These are phyloP conservation scores for Entomobrya proxima DNA, from an alignment of 2,888 invertebrate genomes.

Conservation along the genomic window DNA sequence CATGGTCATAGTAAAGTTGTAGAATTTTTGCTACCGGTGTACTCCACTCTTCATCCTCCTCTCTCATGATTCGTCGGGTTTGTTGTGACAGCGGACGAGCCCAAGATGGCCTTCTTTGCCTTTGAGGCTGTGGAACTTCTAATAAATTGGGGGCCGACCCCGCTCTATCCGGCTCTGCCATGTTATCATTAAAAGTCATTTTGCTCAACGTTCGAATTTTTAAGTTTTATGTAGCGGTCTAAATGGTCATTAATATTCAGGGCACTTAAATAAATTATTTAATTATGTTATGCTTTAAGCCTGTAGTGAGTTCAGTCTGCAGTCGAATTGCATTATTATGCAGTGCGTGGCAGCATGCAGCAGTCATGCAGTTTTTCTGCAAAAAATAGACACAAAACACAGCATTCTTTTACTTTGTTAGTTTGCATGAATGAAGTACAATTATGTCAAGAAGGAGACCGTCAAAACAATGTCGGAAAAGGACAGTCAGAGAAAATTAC, in stretches of 20 bases:
- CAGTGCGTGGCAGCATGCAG: conserved; percentile 37
- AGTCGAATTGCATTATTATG: conserved; percentile 25
- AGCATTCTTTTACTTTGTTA: conserved; percentile 1
- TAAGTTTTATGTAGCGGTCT: not conserved
- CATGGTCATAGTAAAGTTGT: conserved; percentile 70
- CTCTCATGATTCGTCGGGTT: conserved; percentile 43
- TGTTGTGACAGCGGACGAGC: conserved; percentile 58
- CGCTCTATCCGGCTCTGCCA: conserved; percentile 33
- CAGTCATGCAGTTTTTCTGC: conserved; percentile 40
- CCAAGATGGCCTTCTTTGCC: conserved; percentile 53
- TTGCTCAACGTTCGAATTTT: conserved; percentile 26
- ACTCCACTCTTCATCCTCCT: conserved; percentile 73
- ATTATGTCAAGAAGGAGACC: not conserved
- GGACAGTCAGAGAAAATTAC: too few species aligned
- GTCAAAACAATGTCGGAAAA: not conserved
- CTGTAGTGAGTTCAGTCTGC: conserved; percentile 18
- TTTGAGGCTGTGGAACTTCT: conserved; percentile 32
- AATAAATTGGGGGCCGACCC: conserved; percentile 26
- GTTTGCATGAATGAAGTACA: not conserved
- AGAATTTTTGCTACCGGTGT: conserved; percentile 73
- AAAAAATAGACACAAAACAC: conserved; percentile 32
- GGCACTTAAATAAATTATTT: not conserved
- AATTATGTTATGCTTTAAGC: conserved; percentile 18
- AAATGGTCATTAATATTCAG: not conserved
- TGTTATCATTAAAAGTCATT: conserved; percentile 61